Base-by-base conservation (phyloP, 37 sponge, comb jelly and placozoan genomes). In the Cliona cf. orientalis region DNA sequence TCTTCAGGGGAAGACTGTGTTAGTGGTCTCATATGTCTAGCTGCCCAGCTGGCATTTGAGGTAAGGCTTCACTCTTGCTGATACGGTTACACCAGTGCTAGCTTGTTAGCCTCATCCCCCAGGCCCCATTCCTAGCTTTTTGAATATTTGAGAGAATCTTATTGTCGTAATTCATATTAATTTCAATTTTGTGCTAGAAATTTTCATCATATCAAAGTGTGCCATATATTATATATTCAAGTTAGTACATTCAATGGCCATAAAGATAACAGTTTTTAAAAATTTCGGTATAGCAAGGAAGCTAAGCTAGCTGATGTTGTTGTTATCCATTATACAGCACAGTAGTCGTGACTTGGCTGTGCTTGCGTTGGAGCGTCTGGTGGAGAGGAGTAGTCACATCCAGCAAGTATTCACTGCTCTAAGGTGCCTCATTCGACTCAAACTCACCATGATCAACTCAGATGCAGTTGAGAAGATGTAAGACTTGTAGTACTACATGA, bases 31-130 rank as follows among this genome's bases (percentile, higher is more conserved):
- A 71, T 93, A 2, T 87, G 76, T 57, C 64, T 96, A 29, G 91
- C 94, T 36, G 97, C 95, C 21, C 97, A 96, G 55, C 37, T 88
- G 49, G 97, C 97, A 0, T 96, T 96, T 87, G 97, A 96, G 83
- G 91, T 90, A 35, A 39, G 82, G n/a, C 42, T 22, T 22, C 36
- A 11, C 68, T 5, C 31, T 35, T 4, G 34, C 4, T n/a, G n/a
- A n/a, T n/a, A n/a, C n/a, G n/a, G n/a, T n/a, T n/a, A n/a, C n/a
- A n/a, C n/a, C n/a, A n/a, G n/a, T n/a, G n/a, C n/a, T n/a, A n/a
- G n/a, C n/a, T n/a, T n/a, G n/a, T n/a, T n/a, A n/a, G n/a, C n/a
- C n/a, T n/a, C n/a, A n/a, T n/a, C n/a, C n/a, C n/a, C n/a, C n/a
- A n/a, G n/a, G n/a, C n/a, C n/a, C n/a, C n/a, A n/a, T n/a, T n/a